Percentiles rank a stretch among this genome's conserved stretches.
phyloP scores from a whole-genome alignment of 2,797 vertebrate genomes.

The Darevskia mixta region DNA sequence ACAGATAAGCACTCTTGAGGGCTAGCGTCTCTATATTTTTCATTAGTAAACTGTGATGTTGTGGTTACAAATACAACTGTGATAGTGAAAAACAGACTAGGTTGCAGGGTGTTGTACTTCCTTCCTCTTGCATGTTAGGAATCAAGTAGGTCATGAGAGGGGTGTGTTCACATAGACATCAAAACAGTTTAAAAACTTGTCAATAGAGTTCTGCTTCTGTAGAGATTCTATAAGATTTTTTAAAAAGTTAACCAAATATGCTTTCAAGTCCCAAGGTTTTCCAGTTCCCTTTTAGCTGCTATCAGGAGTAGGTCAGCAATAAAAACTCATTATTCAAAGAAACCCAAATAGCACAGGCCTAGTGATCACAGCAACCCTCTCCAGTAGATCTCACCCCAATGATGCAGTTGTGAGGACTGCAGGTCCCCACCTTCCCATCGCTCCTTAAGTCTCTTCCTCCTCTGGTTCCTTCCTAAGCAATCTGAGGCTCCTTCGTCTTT shows the following conservation, averaged over 20 bases:
- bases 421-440: too few species aligned
- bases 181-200: background rate
- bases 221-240: background rate
- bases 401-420: too few species aligned
- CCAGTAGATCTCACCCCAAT: too few species aligned
- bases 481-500: too few species aligned
- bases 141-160: background rate
- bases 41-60: background rate
- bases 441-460: too few species aligned
- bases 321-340: too few species aligned
- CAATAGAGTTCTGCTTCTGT: background rate
- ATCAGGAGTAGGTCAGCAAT: too few species aligned
- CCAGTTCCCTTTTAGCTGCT: background rate
- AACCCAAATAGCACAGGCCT: too few species aligned
- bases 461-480: too few species aligned
- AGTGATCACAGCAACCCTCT: too few species aligned
- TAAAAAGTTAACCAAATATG: background rate
- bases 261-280: too few species aligned
- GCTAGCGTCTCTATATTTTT: background rate
- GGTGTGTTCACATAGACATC: background rate
- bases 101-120: conserved; percentile 12
- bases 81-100: background rate
- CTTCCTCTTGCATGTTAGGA: conserved; percentile 1
- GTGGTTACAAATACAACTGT: background rate
- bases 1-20: too few species aligned